These are phyloP conservation scores for Daubentonia madagascariensis DNA, from an alignment of 2,113 vertebrate genomes.

Conservation along the genomic window DNA sequence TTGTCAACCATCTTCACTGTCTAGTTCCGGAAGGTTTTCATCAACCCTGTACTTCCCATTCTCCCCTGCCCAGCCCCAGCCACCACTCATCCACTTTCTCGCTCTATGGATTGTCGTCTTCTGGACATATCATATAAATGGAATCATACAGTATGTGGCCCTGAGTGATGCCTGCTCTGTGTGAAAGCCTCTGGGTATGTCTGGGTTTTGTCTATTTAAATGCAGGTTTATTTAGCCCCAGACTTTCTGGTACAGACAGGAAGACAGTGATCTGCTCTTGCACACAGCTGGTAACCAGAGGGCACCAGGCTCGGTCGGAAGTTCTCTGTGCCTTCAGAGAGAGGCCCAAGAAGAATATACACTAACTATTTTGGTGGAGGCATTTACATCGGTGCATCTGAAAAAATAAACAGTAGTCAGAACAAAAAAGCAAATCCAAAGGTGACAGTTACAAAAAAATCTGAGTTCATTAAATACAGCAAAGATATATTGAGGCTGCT, in stretches of 20 bases:
- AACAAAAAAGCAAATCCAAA: background rate
- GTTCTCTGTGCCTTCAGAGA: background rate
- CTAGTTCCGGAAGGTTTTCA: background rate
- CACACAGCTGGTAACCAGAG: too few species aligned
- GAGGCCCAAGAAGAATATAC: background rate
- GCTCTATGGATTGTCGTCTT: background rate
- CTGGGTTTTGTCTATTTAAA: background rate
- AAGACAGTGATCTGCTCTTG: background rate
- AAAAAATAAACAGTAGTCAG: background rate
- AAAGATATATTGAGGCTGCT: background rate
- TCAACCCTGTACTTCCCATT: too few species aligned
- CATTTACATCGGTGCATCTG: too few species aligned
- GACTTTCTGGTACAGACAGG: background rate
- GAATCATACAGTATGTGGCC: too few species aligned
- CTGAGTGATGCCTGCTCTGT: background rate
- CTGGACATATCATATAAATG: fast-evolving
- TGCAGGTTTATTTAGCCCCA: background rate
- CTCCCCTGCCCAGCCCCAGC: background rate
- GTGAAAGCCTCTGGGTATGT: background rate
- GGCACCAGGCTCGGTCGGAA: background rate
- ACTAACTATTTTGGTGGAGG: background rate
- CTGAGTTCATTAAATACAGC: background rate
- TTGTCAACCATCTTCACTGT: background rate
- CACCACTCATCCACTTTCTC: background rate
- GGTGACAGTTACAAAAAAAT: background rate